Conservation (phyloP, 2,797 vertebrate species). For the Salarias fasciatus region DNA sequence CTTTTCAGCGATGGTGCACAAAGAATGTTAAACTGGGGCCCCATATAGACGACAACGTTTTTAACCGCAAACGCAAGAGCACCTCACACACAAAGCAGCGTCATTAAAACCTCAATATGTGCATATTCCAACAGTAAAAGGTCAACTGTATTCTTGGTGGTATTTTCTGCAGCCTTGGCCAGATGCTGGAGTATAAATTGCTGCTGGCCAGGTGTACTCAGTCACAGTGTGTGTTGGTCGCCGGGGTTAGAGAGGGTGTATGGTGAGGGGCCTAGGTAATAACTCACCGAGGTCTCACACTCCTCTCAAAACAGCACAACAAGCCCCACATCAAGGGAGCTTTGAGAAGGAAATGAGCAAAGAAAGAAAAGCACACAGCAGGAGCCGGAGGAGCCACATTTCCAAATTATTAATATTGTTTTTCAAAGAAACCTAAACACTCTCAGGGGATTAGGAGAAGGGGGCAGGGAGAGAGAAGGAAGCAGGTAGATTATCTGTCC, state of each 20-base stretch:
- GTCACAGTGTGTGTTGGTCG: slow-evolving; percentile 39
- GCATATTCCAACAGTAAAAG: no score
- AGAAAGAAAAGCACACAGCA: slow-evolving; percentile 73
- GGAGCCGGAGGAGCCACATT: slow-evolving; percentile 73
- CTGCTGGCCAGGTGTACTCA: slow-evolving; percentile 40
- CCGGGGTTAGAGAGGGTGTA: slow-evolving; percentile 60
- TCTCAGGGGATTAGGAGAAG: slow-evolving; percentile 59
- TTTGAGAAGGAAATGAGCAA: slow-evolving; percentile 80
- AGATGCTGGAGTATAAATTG: slow-evolving; percentile 13
- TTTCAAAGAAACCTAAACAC: slow-evolving; percentile 78
- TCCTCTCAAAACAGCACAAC: slow-evolving; percentile 74
- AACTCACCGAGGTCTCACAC: slow-evolving; percentile 71
- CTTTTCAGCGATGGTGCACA: no score
- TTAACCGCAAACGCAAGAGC: no score
- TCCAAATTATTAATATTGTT: slow-evolving; percentile 81
- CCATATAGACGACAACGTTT: no score
- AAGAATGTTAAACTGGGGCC: no score
- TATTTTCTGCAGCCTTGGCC: slow-evolving; percentile 20
- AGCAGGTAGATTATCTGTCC: slow-evolving; percentile 74
- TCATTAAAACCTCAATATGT: no score
- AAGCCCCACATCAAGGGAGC: slow-evolving; percentile 77
- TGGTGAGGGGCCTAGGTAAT: slow-evolving; percentile 56
- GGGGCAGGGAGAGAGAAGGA: slow-evolving; percentile 42
- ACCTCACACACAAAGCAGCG: no score
- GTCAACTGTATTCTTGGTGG: slow-evolving; percentile 1